Base-by-base conservation (phyloP, 2,113 vertebrate species). In the Hyperoodon ampullatus region DNA sequence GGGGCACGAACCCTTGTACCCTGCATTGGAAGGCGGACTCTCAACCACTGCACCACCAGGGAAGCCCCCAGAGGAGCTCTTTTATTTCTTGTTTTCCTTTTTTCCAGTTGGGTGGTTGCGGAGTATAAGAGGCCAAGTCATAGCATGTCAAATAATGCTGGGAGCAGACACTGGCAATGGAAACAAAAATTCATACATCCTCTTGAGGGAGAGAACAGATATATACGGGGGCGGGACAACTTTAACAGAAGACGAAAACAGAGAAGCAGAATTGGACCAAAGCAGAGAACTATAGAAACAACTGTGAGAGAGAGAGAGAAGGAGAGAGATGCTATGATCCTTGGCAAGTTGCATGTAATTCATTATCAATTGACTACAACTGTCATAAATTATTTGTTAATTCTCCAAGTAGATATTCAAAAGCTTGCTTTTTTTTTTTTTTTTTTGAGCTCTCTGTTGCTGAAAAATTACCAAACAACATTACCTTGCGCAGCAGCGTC, bases 401-500 rank as follows among this genome's bases (percentile, higher is more conserved):
- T 94, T 88, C 44, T 95, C 16, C 6, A 89, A 84, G 72, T 0
- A 87, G n/a, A 80, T 33, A 88, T 13, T 63, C 6, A 75, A 94
- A 74, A 82, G 28, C 13, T 53, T 53, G 50, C 50, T 16, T 53
- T 53, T 16, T 53, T 53, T 53, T 30, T 39, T 71, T 55, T 39
- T 58, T 68, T 93, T 74, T 33, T 60, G 12, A 24, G 16, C 24
- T 78, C 55, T 28, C 9, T 84, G 26, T 72, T 53, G 39, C 9
- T 70, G 35, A 94, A 95, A 78, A 91, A 75, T 86, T 66, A 60
- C 0, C 0, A 30, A 75, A 75, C 53, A 86, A 68, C 1, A 19
- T 94, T 99, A 99, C 99, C 99, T 99, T 9, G 98, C 98, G 60
- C 96, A 98, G 97, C 99, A 99, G 55, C 97, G 99, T 92, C 98